Base-by-base conservation (phyloP, 2,113 vertebrate genomes). In the Poeciliopsis turrubarensis region DNA sequence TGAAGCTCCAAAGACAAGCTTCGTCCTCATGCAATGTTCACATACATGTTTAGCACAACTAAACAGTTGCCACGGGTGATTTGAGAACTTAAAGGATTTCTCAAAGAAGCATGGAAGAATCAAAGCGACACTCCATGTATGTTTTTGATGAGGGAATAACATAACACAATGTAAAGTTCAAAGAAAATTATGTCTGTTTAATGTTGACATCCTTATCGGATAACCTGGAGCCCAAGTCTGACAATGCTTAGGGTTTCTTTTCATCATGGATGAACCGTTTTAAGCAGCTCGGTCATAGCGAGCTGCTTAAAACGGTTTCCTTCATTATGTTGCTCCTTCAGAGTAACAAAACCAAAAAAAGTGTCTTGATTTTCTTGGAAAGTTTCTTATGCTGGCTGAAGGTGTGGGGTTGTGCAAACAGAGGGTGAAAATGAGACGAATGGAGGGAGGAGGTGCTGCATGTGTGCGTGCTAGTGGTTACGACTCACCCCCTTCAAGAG, bases 401-500 rank as follows among this genome's bases (percentile, higher is more conserved):
- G 76, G 65, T 30, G 22, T 72, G 81, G 78, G 10, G 30, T 81
- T 8, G 27, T 75, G 68, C 77, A 72, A 78, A 87, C 72, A 65
- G 26, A 70, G 54, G 66, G 69, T 37, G 63, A 74, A 65, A 81
- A 1, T 5, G 73, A 73, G 77, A 73, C 70, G 80, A 84, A 88
- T 75, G 79, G 87, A 65, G 64, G 57, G 54, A 70, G 60, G 29
- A 39, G 82, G 25, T 44, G 66, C n/a, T 63, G 66, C 12, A 63
- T 73, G 7, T 34, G 70, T 72, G 65, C 19, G 65, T 39, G 68
- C 6, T 26, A 14, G 39, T 41, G 13, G 3, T 13, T 41, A 51
- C 3, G 37, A 78, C 47, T 86, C 84, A 82, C 75, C 67, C 75
- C 37, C 67, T 67, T 60, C 65, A 60, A 63, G 63, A 37, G 14